Evolutionary conservation across 2,888 invertebrate genomes (phyloP).

Genomic region (Heliconius charithonia): DNA sequence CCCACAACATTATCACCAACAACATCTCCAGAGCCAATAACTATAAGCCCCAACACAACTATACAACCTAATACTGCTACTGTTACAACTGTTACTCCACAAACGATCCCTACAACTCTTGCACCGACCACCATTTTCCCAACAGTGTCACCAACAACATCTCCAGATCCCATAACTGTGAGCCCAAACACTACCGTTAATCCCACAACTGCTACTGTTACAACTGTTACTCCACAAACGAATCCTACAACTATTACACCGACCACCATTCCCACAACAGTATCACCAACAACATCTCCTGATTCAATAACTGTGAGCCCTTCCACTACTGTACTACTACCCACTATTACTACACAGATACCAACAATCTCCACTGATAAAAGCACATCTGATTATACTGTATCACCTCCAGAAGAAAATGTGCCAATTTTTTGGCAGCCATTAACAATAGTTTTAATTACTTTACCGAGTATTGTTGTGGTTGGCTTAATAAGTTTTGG

Average conservation of each 20-base stretch:
- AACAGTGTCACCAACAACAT: background rate
- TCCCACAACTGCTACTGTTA: background rate
- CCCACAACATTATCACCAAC: no score
- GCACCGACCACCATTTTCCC: background rate
- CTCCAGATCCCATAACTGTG: background rate
- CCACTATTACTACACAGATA: background rate
- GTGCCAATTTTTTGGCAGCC: conserved; percentile 4
- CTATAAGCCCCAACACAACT: no score
- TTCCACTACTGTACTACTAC: background rate
- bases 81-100: no score
- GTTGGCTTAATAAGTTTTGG: conserved; percentile 15
- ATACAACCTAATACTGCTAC: no score
- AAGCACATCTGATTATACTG: background rate
- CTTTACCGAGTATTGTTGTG: background rate
- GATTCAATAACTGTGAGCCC: background rate
- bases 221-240: background rate
- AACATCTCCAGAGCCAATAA: no score
- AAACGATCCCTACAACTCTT: no score
- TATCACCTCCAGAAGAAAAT: background rate
- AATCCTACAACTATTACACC: background rate
- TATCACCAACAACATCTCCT: background rate
- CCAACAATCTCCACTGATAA: background rate
- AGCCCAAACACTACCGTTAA: background rate
- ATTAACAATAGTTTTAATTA: conserved; percentile 17
- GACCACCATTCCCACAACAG: background rate